Base-by-base conservation (phyloP, 2,888 invertebrate genomes). In the Apocheima hispidaria region DNA sequence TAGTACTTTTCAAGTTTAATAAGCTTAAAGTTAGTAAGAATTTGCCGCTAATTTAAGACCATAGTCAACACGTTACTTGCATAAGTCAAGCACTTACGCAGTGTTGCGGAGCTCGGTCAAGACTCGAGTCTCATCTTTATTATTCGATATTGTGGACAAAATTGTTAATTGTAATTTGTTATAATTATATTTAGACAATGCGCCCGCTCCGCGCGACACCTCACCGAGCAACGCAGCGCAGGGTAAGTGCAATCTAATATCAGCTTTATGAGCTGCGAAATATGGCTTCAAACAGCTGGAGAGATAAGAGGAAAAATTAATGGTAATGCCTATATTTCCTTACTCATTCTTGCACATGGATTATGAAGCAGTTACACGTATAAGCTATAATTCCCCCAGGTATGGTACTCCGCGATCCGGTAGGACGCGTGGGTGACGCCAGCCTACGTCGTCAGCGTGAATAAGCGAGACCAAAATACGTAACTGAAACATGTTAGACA, bases 101-200 rank as follows among this genome's bases (percentile, higher is more conserved):
- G 61, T 61, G 56, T 52, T 61, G 61, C 61, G 56, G 52, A 23
- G 56, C 61, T 61, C 61, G 61, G 56, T 56, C 53, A 10, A 21
- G n/a, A 35, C 28, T 44, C 26, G 23, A 26, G 28, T 5, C 16
- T 50, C 38, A 23, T n/a, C 14, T 40, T 30, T 30, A 4, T 10
- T 14, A n/a, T 26, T 26, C 26, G 9, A 26, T 40, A 16, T 38
- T 38, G 30, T 49, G 36, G 33, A 50, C n/a, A 5, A 5, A 28
- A 55, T 51, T 44, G 40, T 56, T 33, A 41, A 49, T 41, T 61
- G 40, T 56, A 56, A 48, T 48, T 61, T 61, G 33, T 51, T 40
- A 48, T 56, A 61, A 61, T 61, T 61, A 21, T 51, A 61, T 61
- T 61, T 61, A 61, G 61, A 61, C 21, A 46, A 60, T 55, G 59